phyloP scores from a whole-genome alignment of 2,888 invertebrate species.

The Macrophya annulata region DNA sequence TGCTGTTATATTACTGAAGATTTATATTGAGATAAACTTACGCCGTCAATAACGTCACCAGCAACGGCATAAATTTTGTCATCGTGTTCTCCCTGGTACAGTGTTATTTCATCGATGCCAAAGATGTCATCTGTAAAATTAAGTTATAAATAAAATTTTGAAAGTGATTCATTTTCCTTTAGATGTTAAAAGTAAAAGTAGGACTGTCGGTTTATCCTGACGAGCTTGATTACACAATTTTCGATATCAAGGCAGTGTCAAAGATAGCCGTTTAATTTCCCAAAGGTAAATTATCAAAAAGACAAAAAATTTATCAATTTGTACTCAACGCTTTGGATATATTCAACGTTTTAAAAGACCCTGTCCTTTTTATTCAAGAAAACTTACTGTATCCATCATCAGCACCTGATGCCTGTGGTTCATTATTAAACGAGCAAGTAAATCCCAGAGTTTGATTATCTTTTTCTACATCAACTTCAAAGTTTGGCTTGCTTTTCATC shows the following conservation, averaged over 20 bases:
- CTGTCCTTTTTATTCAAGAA: background rate
- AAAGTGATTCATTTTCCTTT: background rate
- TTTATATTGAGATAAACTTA: constrained; percentile 79
- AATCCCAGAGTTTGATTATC: constrained; percentile 91
- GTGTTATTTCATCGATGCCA: constrained; percentile 95
- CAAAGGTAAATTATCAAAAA: constrained; percentile 66
- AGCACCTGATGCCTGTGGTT: constrained; percentile 82
- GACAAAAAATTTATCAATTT: constrained; percentile 59
- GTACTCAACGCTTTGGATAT: constrained; percentile 73
- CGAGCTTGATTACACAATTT: background rate
- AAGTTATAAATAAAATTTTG: constrained; percentile 70
- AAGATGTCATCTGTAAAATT: constrained; percentile 90
- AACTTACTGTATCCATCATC: constrained; percentile 88
- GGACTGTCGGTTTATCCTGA: constrained; percentile 5
- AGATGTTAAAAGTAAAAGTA: background rate
- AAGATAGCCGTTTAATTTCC: constrained; percentile 62
- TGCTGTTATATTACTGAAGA: background rate
- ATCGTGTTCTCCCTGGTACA: constrained; percentile 93
- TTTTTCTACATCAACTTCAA: constrained; percentile 92
- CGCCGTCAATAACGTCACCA: constrained; percentile 97
- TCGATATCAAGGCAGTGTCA: background rate
- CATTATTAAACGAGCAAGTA: constrained; percentile 90
- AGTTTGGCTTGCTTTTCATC: constrained; percentile 95
- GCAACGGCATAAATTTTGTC: constrained; percentile 95
- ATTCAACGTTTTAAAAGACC: background rate